These are phyloP conservation scores for Mionectes macconnelli DNA, from an alignment of 2,113 vertebrate species.

Conservation along the genomic window DNA sequence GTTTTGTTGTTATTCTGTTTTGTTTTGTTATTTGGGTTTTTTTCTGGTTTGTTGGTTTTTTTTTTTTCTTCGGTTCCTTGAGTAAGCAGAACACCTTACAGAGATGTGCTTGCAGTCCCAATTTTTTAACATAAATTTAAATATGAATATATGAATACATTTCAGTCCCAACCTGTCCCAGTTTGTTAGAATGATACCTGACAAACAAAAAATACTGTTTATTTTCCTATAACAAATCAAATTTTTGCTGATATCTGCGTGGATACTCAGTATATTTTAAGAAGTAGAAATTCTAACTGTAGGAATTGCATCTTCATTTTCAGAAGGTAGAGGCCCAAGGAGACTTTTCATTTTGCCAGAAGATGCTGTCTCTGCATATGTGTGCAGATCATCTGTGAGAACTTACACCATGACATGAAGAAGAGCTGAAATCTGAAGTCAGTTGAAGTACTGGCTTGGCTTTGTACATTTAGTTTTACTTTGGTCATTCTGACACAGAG, in stretches of 20 bases:
- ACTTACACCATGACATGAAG: not conserved
- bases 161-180: not conserved
- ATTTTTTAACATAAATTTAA: not conserved
- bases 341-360: not conserved
- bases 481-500: not conserved
- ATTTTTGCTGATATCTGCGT: not conserved
- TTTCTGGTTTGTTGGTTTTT: not conserved
- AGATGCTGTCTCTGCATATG: not conserved
- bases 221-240: not conserved
- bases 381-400: not conserved
- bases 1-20: not conserved
- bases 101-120: not conserved
- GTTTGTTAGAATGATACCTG: not conserved
- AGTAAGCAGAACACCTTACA: not conserved
- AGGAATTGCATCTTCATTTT: not conserved
- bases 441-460: not conserved
- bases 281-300: not conserved
- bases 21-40: not conserved
- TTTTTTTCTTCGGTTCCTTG: not conserved
- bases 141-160: not conserved
- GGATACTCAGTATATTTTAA: not conserved
- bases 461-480: not conserved
- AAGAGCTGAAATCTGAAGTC: not conserved
- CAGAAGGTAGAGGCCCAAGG: not conserved
- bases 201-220: not conserved